Evolutionary conservation across 2,113 vertebrate genomes (phyloP).

Genomic region (Pygoscelis antarcticus): DNA sequence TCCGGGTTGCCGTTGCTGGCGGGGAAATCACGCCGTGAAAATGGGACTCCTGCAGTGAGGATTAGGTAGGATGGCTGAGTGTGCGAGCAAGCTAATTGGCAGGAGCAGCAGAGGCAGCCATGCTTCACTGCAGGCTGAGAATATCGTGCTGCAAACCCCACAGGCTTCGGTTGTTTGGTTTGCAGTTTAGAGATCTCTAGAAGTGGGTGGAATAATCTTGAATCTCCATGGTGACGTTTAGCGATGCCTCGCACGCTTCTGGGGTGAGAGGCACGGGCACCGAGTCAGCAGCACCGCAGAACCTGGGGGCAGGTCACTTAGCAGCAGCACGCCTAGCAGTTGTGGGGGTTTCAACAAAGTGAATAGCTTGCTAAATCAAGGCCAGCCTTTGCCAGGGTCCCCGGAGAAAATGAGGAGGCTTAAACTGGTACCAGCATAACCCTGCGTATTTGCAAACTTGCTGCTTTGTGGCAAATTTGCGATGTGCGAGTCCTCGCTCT

Average conservation of each 20-base stretch:
- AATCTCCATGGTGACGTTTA: conserved; percentile 24
- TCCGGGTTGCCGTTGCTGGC: not conserved
- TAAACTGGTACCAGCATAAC: not conserved
- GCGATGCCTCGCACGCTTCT: not conserved
- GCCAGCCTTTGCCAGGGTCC: not conserved
- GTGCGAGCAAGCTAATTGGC: not conserved
- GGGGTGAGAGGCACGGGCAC: not conserved
- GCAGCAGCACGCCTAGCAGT: not conserved
- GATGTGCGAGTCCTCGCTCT: not conserved
- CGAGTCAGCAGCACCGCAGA: not conserved
- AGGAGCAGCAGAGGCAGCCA: not conserved
- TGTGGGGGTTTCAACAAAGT: not conserved
- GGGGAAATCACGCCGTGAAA: not conserved
- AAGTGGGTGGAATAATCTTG: conserved; percentile 46
- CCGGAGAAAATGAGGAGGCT: rapidly evolving
- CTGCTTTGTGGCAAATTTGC: not conserved
- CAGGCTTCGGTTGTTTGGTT: not conserved
- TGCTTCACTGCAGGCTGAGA: not conserved
- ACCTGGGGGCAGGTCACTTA: not conserved
- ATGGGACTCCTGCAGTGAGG: not conserved
- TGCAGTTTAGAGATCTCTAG: not conserved
- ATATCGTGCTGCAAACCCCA: not conserved
- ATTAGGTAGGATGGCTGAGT: not conserved
- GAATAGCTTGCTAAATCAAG: not conserved
- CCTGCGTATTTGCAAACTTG: rapidly evolving